Evolutionary conservation across 2,113 vertebrate genomes (phyloP).

Genomic region (Fregata magnificens): DNA sequence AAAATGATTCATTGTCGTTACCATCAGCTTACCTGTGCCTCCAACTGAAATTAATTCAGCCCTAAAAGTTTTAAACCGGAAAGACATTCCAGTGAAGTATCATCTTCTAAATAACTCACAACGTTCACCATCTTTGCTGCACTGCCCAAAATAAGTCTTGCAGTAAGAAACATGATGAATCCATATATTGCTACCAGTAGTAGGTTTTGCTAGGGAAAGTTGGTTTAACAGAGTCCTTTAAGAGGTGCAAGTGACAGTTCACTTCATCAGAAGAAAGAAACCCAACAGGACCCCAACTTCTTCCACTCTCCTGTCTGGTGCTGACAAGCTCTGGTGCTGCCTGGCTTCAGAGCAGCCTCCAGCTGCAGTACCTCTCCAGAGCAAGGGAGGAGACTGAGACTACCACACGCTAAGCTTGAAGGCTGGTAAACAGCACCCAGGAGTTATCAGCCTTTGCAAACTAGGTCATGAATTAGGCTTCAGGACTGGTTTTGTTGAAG

Average conservation of each 20-base stretch:
- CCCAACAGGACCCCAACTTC: not conserved
- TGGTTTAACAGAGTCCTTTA: not conserved
- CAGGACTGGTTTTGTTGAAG: not conserved
- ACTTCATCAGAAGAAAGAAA: not conserved
- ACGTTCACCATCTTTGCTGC: not conserved
- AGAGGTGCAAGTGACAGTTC: not conserved
- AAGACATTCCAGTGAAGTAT: not conserved
- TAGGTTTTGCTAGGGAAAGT: not conserved
- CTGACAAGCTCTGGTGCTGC: rapidly evolving
- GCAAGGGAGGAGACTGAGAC: not conserved
- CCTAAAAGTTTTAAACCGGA: not conserved
- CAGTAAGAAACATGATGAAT: not conserved
- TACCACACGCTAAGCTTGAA: not conserved
- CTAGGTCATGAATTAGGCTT: not conserved
- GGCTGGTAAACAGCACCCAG: not conserved
- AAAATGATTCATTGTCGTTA: not conserved
- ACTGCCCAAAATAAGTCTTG: not conserved
- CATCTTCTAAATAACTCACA: not conserved
- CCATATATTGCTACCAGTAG: not conserved
- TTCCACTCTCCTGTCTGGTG: not conserved
- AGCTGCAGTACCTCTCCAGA: not conserved
- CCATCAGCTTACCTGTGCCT: not conserved
- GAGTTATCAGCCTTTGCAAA: not conserved
- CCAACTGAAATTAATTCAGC: not conserved
- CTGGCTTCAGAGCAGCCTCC: not conserved